Conservation (phyloP, 2,113 vertebrate species). For the Puntigrus tetrazona region DNA sequence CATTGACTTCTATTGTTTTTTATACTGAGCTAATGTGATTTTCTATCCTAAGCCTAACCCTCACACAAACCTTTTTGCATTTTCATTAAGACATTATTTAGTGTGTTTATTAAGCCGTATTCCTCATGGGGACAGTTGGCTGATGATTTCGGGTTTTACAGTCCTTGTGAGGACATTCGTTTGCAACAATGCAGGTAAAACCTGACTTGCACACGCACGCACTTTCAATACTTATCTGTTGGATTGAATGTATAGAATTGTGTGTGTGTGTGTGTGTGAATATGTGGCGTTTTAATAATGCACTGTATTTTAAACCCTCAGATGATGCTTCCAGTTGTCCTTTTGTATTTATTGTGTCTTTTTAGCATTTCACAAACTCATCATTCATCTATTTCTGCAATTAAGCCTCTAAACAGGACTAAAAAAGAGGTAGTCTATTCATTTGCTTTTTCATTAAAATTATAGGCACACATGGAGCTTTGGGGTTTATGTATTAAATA, state of each 20-base stretch:
- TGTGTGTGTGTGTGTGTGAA: constrained; percentile 64
- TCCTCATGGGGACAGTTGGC: neutral
- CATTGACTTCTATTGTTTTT: neutral
- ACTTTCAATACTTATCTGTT: constrained; percentile 28
- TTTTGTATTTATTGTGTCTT: constrained; percentile 63
- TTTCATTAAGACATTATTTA: neutral
- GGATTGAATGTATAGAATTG: constrained; percentile 62
- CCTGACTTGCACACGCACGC: neutral
- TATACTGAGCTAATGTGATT: neutral
- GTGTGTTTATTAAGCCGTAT: neutral
- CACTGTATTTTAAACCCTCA: constrained; percentile 69
- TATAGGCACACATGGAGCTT: constrained; percentile 77
- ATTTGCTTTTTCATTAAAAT: constrained; percentile 82
- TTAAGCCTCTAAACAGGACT: constrained; percentile 77
- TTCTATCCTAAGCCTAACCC: neutral
- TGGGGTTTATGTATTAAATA: constrained; percentile 83
- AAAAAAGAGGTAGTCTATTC: constrained; percentile 72
- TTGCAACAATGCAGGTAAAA: neutral
- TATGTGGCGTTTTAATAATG: constrained; percentile 61
- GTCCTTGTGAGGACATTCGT: constrained; percentile 3
- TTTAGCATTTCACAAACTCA: constrained; percentile 68
- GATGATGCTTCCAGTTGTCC: constrained; percentile 75
- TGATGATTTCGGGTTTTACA: neutral
- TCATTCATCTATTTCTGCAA: constrained; percentile 59
- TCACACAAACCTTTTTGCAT: neutral